Percentiles rank a stretch among this genome's conserved stretches.
phyloP scores from a whole-genome alignment of 2,113 vertebrate species.

The Mionectes macconnelli region DNA sequence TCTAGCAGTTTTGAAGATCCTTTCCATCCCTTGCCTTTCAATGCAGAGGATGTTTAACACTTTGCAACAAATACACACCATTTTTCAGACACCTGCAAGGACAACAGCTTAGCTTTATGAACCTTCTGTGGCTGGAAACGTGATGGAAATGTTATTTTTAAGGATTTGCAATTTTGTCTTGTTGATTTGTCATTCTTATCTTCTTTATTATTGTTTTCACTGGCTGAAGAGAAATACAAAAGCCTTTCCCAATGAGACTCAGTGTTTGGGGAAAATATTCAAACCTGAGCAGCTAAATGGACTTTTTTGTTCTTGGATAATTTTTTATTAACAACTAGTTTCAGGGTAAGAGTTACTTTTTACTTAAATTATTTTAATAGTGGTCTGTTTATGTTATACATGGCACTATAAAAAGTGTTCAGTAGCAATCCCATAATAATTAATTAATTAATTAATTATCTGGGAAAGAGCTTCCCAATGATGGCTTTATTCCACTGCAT shows the following conservation, averaged over 20 bases:
- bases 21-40: neutral
- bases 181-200: neutral
- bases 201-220: neutral
- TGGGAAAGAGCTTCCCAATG: slow-evolving; percentile 35
- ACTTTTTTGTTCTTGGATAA: neutral
- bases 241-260: neutral
- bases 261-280: neutral
- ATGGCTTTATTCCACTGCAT: slow-evolving; percentile 15
- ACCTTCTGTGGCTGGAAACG: neutral
- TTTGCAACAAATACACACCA: neutral
- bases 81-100: neutral
- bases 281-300: neutral
- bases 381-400: neutral
- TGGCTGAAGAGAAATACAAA: neutral
- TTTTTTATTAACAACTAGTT: neutral
- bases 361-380: slow-evolving; percentile 32
- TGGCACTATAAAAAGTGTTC: slow-evolving; percentile 8
- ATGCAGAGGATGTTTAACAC: neutral
- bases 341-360: neutral
- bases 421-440: neutral
- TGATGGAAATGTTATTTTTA: neutral
- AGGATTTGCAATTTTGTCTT: neutral
- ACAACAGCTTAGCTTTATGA: neutral
- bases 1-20: neutral
- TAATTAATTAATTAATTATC: slow-evolving; percentile 59